Evolutionary conservation across 1,140 invertebrate species (phyloP).

Genomic region (Tetramorium parvispinum): DNA sequence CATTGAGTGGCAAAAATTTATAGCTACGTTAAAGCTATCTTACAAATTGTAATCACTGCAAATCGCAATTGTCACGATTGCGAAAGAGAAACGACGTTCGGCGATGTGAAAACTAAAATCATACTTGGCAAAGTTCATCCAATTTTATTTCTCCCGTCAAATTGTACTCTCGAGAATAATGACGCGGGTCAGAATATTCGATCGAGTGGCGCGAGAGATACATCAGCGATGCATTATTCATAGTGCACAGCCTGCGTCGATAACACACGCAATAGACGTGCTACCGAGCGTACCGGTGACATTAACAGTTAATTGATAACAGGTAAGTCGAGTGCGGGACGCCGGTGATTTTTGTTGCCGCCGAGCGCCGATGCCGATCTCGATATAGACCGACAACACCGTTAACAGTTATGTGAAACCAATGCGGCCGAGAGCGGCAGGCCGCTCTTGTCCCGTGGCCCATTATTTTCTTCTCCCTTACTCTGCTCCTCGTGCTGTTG

Average conservation of each 20-base stretch:
- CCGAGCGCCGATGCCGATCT: conserved; percentile 52
- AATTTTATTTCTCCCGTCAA: neutral
- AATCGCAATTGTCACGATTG: neutral
- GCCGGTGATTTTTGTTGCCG: conserved; percentile 63
- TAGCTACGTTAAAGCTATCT: neutral
- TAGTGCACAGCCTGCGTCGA: conserved; percentile 48
- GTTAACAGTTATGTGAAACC: conserved; percentile 70
- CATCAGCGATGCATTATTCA: conserved; percentile 68
- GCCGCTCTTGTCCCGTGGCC: conserved; percentile 15
- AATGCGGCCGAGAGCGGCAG: conserved; percentile 18
- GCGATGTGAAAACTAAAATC: neutral
- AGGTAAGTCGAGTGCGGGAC: conserved; percentile 62
- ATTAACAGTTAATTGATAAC: conserved; percentile 76
- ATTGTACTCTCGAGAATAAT: neutral
- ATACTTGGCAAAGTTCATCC: neutral
- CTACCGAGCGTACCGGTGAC: conserved; percentile 54
- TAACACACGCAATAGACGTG: conserved; percentile 43
- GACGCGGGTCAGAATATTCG: conserved; percentile 16
- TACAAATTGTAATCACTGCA: neutral
- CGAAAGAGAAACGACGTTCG: too few species aligned
- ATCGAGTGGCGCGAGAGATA: conserved; percentile 63
- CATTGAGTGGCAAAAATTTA: neutral
- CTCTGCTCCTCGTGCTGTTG: conserved; percentile 6
- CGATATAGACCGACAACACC: conserved; percentile 64
- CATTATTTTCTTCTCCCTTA: conserved; percentile 54